These are phyloP conservation scores for Pterobdella sp. DNA, from an alignment of 2,888 invertebrate species.

Conservation along the genomic window DNA sequence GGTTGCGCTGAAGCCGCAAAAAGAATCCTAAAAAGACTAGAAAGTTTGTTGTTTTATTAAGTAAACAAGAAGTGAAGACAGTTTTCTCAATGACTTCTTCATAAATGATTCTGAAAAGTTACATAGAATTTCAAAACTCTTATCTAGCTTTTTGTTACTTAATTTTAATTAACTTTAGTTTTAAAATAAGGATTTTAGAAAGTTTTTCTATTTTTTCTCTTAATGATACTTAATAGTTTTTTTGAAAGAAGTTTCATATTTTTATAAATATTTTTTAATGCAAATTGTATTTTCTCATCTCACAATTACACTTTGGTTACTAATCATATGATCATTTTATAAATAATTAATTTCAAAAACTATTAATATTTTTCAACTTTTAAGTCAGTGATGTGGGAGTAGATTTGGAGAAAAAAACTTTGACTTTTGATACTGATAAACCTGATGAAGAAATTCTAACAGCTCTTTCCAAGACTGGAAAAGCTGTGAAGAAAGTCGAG, in stretches of 20 bases:
- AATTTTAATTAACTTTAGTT: not conserved
- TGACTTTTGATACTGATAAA: conserved; percentile 49
- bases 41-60: conserved; percentile 55
- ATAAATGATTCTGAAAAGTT: not conserved
- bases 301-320: not conserved
- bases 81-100: conserved; percentile 34
- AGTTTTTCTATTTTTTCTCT: not conserved
- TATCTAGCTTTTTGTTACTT: not conserved
- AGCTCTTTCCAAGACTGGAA: conserved; percentile 52
- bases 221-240: too few species aligned
- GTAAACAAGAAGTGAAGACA: not conserved
- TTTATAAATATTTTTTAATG: too few species aligned
- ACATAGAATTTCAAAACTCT: not conserved
- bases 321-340: not conserved
- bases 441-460: conserved; percentile 46
- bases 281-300: too few species aligned
- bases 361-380: conserved; percentile 20
- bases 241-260: too few species aligned
- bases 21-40: conserved; percentile 71
- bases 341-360: conserved; percentile 9
- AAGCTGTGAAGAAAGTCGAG: conserved; percentile 38
- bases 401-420: conserved; percentile 46
- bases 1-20: conserved; percentile 83
- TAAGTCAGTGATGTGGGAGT: conserved; percentile 45
- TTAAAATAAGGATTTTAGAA: not conserved